Conservation (phyloP, 1,140 invertebrate species). For the Drosophila teissieri region DNA sequence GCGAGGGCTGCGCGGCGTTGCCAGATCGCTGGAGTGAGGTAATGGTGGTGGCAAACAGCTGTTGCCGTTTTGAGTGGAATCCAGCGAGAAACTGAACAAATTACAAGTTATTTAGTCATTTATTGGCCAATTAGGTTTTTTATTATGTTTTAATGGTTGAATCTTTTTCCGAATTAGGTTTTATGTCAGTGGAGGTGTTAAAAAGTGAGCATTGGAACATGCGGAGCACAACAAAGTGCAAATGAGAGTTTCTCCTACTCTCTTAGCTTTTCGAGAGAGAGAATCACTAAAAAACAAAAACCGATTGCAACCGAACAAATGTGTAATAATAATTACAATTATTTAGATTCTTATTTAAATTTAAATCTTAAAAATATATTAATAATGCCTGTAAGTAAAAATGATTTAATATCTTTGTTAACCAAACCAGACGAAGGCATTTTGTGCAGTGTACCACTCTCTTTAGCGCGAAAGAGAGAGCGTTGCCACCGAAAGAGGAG, state of each 20-base stretch:
- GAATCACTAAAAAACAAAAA: too few relatives aligned
- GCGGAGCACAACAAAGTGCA: background rate
- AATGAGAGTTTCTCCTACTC: background rate
- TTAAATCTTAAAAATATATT: too few relatives aligned
- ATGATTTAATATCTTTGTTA: too few relatives aligned
- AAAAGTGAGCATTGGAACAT: background rate
- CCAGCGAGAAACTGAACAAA: background rate
- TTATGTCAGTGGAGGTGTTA: background rate
- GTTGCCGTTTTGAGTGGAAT: constrained; percentile 19
- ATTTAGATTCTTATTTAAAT: too few relatives aligned
- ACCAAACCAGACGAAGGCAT: too few relatives aligned
- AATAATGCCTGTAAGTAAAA: too few relatives aligned
- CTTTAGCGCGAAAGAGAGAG: background rate
- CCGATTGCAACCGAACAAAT: too few relatives aligned
- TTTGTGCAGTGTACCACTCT: too few relatives aligned
- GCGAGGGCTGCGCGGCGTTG: constrained; percentile 48
- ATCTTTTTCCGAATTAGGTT: background rate
- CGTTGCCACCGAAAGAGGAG: constrained; percentile 49
- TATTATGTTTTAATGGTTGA: background rate
- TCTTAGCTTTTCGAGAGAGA: background rate
- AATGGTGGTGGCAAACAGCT: constrained; percentile 21
- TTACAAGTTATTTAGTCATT: too few relatives aligned
- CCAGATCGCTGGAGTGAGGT: constrained; percentile 34
- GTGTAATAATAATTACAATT: too few relatives aligned
- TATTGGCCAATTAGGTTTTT: background rate